Evolutionary conservation across 2,888 invertebrate species (phyloP), one percentile per base, ranked within the genome.

Genomic region (Chaetogeoica ovagalla): DNA sequence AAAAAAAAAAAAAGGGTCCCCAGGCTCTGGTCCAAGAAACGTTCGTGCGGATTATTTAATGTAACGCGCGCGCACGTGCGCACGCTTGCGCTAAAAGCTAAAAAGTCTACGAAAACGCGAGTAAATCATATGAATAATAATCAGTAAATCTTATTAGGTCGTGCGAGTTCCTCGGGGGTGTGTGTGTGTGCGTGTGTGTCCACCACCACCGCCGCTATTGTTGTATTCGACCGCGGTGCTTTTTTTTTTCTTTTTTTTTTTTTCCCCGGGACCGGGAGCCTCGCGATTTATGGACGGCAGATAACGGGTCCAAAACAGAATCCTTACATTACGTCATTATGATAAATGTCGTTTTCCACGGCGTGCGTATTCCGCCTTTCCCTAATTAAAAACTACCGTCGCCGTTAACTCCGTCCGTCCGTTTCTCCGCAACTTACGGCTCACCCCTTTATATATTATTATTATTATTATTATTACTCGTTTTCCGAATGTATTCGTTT

Each of bases 261-360:
- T 79, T 79, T 79, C 39, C 43, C 39, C 21, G 21, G 59, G 59
- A 21, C 11, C 19, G 63, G 79, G 55, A 62, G 21, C 77, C 63
- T 55, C 63, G 71, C 79, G 79, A 79, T 79, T 79, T 79, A 79
- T 79, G 79, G 79, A 79, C 79, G 70, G 70, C 70, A 79, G 79
- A 79, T 79, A 79, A 79, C 79, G 79, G 79, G 79, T 71, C 79
- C 79, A 57, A 79, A 79, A 79, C 79, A 79, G 79, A 79, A 79
- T 79, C 79, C 79, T 79, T 79, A 79, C 79, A 79, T 79, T 79
- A 79, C 79, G 43, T 79, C 79, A 71, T 79, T 79, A 79, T 79
- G 79, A 79, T 79, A 79, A 79, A 79, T 79, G 79, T 79, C 79
- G 79, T 71, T 79, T 79, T 79, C 79, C 79, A 63, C 71, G 70